Conservation (phyloP, 1,140 invertebrate species). For the Mizuhopecten yessoensis region DNA sequence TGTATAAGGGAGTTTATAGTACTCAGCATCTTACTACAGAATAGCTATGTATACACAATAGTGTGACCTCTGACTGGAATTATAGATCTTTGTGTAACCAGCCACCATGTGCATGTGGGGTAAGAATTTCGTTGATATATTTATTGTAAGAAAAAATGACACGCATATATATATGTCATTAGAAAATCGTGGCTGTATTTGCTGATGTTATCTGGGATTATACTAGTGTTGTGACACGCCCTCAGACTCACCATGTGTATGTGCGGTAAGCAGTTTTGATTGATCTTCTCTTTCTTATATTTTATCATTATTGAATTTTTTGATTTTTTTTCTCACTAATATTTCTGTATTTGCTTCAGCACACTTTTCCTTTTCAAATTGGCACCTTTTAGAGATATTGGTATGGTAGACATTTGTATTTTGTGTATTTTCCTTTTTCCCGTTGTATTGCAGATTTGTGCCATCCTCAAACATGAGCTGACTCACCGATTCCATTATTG, state of each 20-base stretch:
- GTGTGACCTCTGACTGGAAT: slow-evolving; percentile 1
- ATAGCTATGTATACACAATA: not conserved
- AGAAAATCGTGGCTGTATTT: not conserved
- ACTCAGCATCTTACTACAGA: not conserved
- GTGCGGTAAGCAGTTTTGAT: slow-evolving; percentile 32
- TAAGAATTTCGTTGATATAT: slow-evolving; percentile 21
- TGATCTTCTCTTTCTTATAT: not conserved
- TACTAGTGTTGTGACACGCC: not conserved
- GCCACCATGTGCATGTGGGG: slow-evolving; percentile 28
- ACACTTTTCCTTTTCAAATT: not conserved
- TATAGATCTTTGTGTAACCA: not conserved
- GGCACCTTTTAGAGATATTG: not conserved
- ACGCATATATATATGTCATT: not conserved
- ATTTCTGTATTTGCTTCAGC: not conserved
- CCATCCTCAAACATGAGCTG: not conserved
- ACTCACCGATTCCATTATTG: not conserved
- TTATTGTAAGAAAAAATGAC: not conserved
- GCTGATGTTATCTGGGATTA: not conserved
- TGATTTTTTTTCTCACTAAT: not conserved
- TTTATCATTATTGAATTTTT: not conserved
- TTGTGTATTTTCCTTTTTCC: not conserved
- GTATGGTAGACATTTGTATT: not conserved
- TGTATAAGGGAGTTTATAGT: not conserved
- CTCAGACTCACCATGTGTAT: slow-evolving; percentile 14
- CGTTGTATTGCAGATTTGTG: not conserved